phyloP scores from a whole-genome alignment of 2,797 vertebrate genomes.

The Pipistrellus pygmaeus region DNA sequence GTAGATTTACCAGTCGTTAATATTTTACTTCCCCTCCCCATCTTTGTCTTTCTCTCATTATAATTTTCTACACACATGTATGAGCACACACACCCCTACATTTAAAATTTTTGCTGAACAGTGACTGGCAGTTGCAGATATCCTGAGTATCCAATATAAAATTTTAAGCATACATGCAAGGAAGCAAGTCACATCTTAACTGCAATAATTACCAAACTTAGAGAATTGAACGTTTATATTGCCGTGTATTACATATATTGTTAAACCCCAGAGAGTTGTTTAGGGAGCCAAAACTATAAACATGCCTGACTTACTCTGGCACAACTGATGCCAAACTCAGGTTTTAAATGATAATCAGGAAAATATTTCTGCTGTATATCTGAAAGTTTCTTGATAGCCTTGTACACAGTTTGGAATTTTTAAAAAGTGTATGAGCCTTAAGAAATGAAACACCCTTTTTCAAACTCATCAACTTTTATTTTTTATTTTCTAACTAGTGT shows the following conservation, averaged over 20 bases:
- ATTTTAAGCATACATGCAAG: neutral
- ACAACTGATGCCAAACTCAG: neutral
- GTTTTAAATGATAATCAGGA: slow-evolving; percentile 34
- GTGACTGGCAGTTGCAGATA: neutral
- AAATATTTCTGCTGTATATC: slow-evolving; percentile 5
- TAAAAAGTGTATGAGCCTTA: neutral
- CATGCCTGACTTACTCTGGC: neutral
- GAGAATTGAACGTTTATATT: neutral
- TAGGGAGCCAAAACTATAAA: slow-evolving; percentile 16
- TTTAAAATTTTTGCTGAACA: slow-evolving; percentile 27
- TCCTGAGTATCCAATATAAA: neutral
- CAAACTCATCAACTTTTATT: neutral
- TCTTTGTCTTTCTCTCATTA: neutral
- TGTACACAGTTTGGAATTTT: neutral
- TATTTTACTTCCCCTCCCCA: neutral
- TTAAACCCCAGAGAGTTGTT: neutral
- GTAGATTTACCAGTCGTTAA: neutral
- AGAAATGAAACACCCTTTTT: neutral
- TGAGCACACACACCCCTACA: too few relatives aligned
- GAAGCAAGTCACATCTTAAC: neutral
- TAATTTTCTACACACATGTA: neutral
- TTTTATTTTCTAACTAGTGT: neutral
- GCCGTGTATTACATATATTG: neutral
- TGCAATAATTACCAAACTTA: neutral
- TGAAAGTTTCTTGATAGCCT: neutral